These are phyloP conservation scores for Chromis chromis DNA, from an alignment of 2,797 vertebrate genomes.

Conservation along the genomic window DNA sequence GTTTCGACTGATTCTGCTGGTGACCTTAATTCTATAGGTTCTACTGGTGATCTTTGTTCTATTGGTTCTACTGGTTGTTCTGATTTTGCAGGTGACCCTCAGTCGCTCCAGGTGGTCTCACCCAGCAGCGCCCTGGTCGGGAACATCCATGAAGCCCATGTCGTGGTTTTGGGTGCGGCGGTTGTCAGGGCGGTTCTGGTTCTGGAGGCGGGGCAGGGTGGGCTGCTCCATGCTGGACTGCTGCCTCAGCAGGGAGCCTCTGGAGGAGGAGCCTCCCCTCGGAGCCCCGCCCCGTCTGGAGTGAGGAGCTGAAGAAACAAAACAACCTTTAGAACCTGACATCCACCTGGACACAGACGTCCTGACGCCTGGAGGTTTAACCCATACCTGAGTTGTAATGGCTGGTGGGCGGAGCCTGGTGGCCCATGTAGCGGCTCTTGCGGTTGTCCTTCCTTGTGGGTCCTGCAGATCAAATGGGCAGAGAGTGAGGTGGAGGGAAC, in stretches of 20 bases:
- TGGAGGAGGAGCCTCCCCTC: constrained; percentile 37
- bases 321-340: neutral
- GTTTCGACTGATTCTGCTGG: too few relatives aligned
- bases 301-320: constrained; percentile 7
- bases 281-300: constrained; percentile 19
- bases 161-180: constrained; percentile 52
- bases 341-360: rapidly evolving
- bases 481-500: constrained; percentile 1
- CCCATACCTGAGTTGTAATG: constrained; percentile 68
- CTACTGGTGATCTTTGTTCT: too few relatives aligned
- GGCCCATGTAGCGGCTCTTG: constrained; percentile 80
- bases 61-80: neutral
- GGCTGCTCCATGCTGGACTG: constrained; percentile 89
- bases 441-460: constrained; percentile 86
- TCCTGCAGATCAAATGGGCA: constrained; percentile 70
- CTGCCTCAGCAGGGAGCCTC: constrained; percentile 79
- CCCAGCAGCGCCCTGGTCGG: constrained; percentile 89
- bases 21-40: too few relatives aligned
- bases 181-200: constrained; percentile 28
- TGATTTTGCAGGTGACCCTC: neutral
- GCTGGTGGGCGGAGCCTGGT: constrained; percentile 21
- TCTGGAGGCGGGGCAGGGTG: constrained; percentile 81
- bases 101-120: constrained; percentile 53
- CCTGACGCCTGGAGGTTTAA: neutral
- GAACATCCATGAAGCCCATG: constrained; percentile 88